phyloP scores from a whole-genome alignment of 2,113 vertebrate genomes.

The Sminthopsis crassicaudata region DNA sequence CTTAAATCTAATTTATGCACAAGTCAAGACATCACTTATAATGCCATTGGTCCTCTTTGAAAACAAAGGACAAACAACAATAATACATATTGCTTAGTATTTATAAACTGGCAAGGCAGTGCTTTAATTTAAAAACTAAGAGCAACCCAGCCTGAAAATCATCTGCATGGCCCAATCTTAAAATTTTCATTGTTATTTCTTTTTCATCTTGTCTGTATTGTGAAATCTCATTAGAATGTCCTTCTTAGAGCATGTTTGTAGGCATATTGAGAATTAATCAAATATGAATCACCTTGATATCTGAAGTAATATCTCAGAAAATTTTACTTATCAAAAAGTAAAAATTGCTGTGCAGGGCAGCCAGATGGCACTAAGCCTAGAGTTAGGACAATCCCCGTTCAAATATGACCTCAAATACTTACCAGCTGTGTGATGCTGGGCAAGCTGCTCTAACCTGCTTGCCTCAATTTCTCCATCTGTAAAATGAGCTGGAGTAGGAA shows the following conservation, averaged over 20 bases:
- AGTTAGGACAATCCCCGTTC: neutral
- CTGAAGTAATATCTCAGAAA: neutral
- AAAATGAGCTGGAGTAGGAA: neutral
- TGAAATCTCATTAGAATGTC: neutral
- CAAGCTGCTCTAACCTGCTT: neutral
- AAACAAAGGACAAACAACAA: neutral
- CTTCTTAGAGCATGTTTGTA: neutral
- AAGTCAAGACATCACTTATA: neutral
- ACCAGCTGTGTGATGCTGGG: neutral
- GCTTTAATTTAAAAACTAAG: neutral
- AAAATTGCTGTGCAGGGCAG: neutral
- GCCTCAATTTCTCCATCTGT: neutral
- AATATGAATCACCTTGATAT: neutral
- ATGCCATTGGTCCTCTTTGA: neutral
- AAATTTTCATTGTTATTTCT: neutral
- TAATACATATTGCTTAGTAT: neutral
- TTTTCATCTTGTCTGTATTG: neutral
- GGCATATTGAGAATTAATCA: neutral
- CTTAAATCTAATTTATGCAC: neutral
- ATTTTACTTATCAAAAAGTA: neutral
- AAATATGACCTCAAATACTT: neutral
- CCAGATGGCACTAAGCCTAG: neutral
- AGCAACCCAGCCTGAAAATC: neutral
- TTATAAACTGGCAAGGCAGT: neutral
- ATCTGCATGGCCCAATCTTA: neutral